A percentile compares a stretch with the other conserved stretches of the same genome.
phyloP scores from a whole-genome alignment of 2,797 vertebrate genomes.

The Galagoides demidoff region DNA sequence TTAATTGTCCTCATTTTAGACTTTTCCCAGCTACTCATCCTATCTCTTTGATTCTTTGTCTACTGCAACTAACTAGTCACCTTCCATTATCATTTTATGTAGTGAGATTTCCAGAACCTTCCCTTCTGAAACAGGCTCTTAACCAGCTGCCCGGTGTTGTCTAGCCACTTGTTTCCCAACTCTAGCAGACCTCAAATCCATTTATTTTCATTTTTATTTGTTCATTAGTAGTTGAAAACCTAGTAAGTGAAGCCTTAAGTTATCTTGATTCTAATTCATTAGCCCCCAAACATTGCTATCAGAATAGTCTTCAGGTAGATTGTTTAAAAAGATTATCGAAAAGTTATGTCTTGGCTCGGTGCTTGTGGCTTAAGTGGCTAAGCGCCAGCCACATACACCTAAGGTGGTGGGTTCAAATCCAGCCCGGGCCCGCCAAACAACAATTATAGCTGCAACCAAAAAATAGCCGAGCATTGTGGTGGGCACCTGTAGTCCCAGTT shows the following conservation, averaged over 20 bases:
- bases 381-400: no score
- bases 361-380: no score
- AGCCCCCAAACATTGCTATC: background rate
- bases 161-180: no score
- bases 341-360: background rate
- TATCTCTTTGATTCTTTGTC: background rate
- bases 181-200: background rate
- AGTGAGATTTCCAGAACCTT: slow-evolving; percentile 34
- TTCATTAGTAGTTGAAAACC: background rate
- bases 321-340: background rate
- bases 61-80: background rate
- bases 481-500: no score
- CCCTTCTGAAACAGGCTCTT: background rate
- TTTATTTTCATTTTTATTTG: background rate
- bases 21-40: background rate
- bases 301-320: background rate
- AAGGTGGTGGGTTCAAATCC: no score
- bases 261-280: background rate
- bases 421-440: no score
- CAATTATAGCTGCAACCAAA: no score
- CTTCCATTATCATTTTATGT: slow-evolving; percentile 10
- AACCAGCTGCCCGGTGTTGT: background rate
- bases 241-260: slow-evolving; percentile 7
- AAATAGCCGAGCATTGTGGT: no score
- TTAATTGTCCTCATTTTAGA: background rate